Base-by-base conservation (phyloP, 2,888 invertebrate genomes). In the Erebia epiphron region DNA sequence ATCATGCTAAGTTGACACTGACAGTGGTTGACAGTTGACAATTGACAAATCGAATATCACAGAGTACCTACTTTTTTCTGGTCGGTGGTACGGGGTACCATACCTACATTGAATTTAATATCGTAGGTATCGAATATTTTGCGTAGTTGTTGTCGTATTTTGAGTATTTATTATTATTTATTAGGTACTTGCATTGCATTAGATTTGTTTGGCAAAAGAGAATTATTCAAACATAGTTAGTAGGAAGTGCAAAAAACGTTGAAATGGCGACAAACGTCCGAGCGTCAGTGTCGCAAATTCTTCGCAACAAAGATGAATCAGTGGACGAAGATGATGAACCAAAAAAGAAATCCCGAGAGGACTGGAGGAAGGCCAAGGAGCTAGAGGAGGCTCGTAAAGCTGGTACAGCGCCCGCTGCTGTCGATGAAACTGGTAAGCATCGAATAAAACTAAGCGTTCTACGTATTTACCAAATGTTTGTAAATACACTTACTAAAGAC, bases 341-440 rank as follows among this genome's bases (percentile, higher is more conserved):
- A 0, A 97, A 97, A 84, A 97, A 97, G 85, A 97, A 97, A 86
- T 97, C 97, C 1, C 94, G 98, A 56, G 99, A 99, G 86, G 99
- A 99, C 86, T 99, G 98, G 98, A 95, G 98, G 54, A 99, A 99
- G 86, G 98, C 98, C 18, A 99, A 99, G 86, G 99, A 99, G 87
- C 92, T 99, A 69, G 99, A 99, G 89, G 99, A 99, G 88, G 99
- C 99, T 11, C 95, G 99, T 81, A 99, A 98, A 94, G 98, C 98
- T 76, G 98, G 98, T 83, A 98, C 98, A 80, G 98, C 98, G 2
- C 98, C 98, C 14, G 98, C 98, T 75, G 98, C 98, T 79, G 96
- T 96, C 0, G 96, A 96, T 80, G 96, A 96, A 86, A 96, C 96
- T 84, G 96, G 93, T 93, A 86, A 54, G 50, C 10, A 2, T 65